These are phyloP conservation scores for Saxicola maurus DNA, from an alignment of 2,797 vertebrate species.

Conservation along the genomic window DNA sequence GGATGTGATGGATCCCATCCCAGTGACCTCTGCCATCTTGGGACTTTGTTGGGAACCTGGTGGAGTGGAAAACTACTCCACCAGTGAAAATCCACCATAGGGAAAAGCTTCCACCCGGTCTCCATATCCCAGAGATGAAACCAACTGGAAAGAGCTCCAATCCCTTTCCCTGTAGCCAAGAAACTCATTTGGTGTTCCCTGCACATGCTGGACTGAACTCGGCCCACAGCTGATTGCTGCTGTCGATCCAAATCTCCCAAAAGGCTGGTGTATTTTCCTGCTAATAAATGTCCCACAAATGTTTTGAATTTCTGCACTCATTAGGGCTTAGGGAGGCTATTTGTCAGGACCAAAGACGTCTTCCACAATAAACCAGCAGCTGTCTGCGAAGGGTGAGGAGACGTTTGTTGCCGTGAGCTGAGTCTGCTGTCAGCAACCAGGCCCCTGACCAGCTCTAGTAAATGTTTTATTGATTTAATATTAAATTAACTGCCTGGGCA, in stretches of 20 bases:
- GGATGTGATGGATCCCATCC: not conserved
- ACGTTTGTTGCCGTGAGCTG: conserved; percentile 58
- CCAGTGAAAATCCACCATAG: not conserved
- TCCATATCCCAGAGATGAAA: not conserved
- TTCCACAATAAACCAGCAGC: conserved; percentile 69
- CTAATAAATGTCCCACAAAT: conserved; percentile 69
- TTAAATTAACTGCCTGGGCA: conserved; percentile 70
- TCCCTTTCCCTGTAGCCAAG: not conserved
- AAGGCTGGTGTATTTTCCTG: conserved; percentile 41
- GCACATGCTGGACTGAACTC: not conserved
- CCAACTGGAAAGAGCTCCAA: not conserved
- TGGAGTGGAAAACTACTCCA: not conserved
- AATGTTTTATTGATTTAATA: conserved; percentile 77
- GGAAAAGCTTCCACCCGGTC: not conserved
- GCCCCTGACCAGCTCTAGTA: conserved; percentile 53
- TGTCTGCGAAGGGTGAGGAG: conserved; percentile 63
- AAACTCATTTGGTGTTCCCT: not conserved
- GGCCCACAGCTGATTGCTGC: not conserved
- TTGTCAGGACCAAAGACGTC: conserved; percentile 68
- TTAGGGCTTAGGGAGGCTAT: conserved; percentile 65
- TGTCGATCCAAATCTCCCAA: conserved; percentile 40
- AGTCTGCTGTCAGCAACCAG: conserved; percentile 70
- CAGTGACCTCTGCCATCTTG: not conserved
- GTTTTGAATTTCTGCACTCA: conserved; percentile 67
- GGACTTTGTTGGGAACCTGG: not conserved